Base-by-base conservation (phyloP, 2,113 vertebrate species). In the Sarotherodon lohbergeri region DNA sequence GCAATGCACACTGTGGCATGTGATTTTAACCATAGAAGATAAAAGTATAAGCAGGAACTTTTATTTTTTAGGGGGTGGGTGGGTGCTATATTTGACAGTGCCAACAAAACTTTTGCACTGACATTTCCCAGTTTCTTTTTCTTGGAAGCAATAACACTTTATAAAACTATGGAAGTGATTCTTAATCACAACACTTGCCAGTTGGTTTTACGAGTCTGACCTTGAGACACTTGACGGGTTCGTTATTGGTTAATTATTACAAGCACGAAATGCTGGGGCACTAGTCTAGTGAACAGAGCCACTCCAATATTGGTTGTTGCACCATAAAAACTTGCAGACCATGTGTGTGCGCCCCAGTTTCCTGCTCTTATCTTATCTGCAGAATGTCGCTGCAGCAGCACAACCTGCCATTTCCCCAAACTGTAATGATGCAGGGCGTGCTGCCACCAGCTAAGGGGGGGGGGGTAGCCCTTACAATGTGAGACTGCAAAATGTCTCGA, bases 161-260 rank as follows among this genome's bases (percentile, higher is more conserved):
- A 50, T 76, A 10, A 27, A 68, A 71, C 76, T 11, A 36, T 9
- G 9, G n/a, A 54, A 41, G 54, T 6, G n/a, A 34, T 81, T 50
- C 41, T 12, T n/a, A 59, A 61, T 41, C 61, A 91, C 59, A 83
- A 76, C 41, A 80, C 55, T 16, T 36, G 27, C 63, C 41, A 85
- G 19, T 6, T 10, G 1, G 66, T 73, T 93, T 92, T 90, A 93
- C 56, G 54, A 82, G 83, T 29, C 13, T 89, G 86, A 92, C 92
- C 89, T 92, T 91, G 88, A 87, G 87, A 89, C 61, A 48, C 73
- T 88, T 34, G 80, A 43, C 61, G 5, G 81, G 17, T 43, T 16
- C 54, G 91, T 91, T 86, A 93, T 87, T 56, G 82, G 94, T 95
- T 95, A 94, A 95, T 94, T 84, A 94, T 94, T 92, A 91, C n/a